Percentiles rank a stretch among this genome's conserved stretches.
Evolutionary conservation across 1,140 invertebrate genomes (phyloP).

Genomic region (Bombyx mandarina): DNA sequence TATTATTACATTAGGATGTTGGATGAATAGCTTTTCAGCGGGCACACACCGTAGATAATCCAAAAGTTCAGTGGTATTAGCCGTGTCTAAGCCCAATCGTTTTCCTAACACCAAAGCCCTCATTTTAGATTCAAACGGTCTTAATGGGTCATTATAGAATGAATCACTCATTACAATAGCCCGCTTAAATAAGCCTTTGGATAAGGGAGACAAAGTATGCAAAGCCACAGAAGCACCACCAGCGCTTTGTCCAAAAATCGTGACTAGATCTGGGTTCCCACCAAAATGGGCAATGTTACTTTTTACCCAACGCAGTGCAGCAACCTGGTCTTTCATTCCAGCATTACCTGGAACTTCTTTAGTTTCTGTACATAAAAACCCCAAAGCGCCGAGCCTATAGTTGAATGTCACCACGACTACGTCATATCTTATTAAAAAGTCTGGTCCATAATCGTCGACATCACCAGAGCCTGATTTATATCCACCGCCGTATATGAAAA

Average conservation of each 20-base stretch:
- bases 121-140: slow-evolving; percentile 3
- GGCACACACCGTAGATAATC: slow-evolving; percentile 6
- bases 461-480: slow-evolving; percentile 2
- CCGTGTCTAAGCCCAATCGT: slow-evolving; percentile 7
- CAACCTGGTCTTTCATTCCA: slow-evolving; percentile 8
- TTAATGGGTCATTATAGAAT: neutral
- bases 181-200: slow-evolving; percentile 7
- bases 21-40: slow-evolving; percentile 1
- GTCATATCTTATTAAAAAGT: slow-evolving; percentile 8
- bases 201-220: slow-evolving; percentile 8
- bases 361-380: slow-evolving; percentile 9
- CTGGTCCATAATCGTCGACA: slow-evolving; percentile 5
- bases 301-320: slow-evolving; percentile 6
- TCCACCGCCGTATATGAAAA: slow-evolving; percentile 10
- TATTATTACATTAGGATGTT: slow-evolving; percentile 1
- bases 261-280: slow-evolving; percentile 6
- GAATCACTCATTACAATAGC: slow-evolving; percentile 7
- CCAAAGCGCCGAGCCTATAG: slow-evolving; percentile 7
- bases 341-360: slow-evolving; percentile 10
- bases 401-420: slow-evolving; percentile 9
- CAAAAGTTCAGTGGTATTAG: slow-evolving; percentile 3
- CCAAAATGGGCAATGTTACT: slow-evolving; percentile 7
- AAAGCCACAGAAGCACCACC: slow-evolving; percentile 5
- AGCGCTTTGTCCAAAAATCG: slow-evolving; percentile 8
- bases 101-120: slow-evolving; percentile 5